Base-by-base conservation (phyloP, 1,140 invertebrate species). In the Lepidostoma basale region DNA sequence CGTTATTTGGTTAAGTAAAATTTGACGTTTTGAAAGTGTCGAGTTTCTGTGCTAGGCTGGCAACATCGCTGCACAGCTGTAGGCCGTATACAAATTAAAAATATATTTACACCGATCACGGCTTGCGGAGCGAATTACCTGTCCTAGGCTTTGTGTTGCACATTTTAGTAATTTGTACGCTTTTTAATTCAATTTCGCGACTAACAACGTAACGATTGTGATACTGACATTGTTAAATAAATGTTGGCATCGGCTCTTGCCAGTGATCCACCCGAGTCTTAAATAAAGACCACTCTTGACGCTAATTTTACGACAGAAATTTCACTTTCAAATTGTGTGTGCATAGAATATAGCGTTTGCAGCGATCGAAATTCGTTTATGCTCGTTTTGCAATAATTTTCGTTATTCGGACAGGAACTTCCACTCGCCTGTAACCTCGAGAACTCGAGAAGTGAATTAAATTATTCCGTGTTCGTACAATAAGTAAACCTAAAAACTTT, bases 1-100 rank as follows among this genome's bases (percentile, higher is more conserved):
- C n/a, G n/a, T n/a, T 36, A 44, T 16, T 44, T 44, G 2, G 20
- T 18, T 18, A 6, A 18, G 9, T 47, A 44, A 14, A 1, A 1
- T 47, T 47, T 47, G 44, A 47, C 20, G 44, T 22, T 47, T 22
- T 8, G 9, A 47, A 47, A 5, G 40, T 44, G 23, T 20, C 14
- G 20, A 47, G 20, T 22, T 18, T 3, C 36, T n/a, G 36, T 12
- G 16, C 2, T 14, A 3, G 3, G 28, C 49, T 60, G 56, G 39
- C 56, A 40, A 60, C 56, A 42, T 40, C 30, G 12, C 30, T 1
- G 36, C 33, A 40, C 56, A 60, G 56, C 56, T 60, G 56, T 25
- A 60, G 36, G 39, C 56, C 56, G 39, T 42, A 40, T 60, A 60
- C 56, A 60, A 60, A 60, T 42, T 60, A 40, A 60, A 42, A 40